Evolutionary conservation across 2,888 invertebrate species (phyloP).

Genomic region (Trachelus troglodyta): DNA sequence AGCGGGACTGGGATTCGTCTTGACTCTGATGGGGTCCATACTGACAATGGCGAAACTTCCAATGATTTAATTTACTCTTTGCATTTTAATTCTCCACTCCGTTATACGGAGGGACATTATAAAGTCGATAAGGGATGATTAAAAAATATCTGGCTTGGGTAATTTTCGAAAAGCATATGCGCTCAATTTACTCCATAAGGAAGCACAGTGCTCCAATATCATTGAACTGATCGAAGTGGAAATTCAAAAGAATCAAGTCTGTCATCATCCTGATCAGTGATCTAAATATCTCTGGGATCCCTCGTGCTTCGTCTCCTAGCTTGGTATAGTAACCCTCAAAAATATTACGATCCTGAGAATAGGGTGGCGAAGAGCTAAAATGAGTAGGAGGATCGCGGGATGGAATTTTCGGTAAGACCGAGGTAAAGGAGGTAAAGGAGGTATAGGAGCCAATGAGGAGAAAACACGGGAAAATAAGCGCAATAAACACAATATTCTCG

Average conservation of each 20-base stretch:
- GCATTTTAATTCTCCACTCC: conserved; percentile 30
- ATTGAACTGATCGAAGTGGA: neutral
- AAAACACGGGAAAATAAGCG: conserved; percentile 18
- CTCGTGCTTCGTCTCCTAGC: neutral
- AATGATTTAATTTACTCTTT: conserved; percentile 51
- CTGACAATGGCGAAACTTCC: conserved; percentile 35
- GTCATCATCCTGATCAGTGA: neutral
- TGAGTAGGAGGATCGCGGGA: conserved; percentile 6
- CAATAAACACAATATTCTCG: conserved; percentile 23
- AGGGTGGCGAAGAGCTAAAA: neutral
- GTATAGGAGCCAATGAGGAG: neutral
- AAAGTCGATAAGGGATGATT: neutral
- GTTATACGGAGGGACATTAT: neutral
- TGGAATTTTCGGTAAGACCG: neutral
- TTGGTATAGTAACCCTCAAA: neutral
- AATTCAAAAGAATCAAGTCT: neutral
- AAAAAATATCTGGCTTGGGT: neutral
- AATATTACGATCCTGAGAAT: neutral
- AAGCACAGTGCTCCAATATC: neutral
- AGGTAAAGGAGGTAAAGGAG: neutral
- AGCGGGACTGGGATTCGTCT: conserved; percentile 25
- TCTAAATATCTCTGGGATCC: neutral
- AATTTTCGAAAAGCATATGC: neutral
- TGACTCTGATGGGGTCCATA: conserved; percentile 5
- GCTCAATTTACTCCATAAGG: neutral